Evolutionary conservation across 2,888 invertebrate species (phyloP).

Genomic region (Acanthoscelides obtectus): DNA sequence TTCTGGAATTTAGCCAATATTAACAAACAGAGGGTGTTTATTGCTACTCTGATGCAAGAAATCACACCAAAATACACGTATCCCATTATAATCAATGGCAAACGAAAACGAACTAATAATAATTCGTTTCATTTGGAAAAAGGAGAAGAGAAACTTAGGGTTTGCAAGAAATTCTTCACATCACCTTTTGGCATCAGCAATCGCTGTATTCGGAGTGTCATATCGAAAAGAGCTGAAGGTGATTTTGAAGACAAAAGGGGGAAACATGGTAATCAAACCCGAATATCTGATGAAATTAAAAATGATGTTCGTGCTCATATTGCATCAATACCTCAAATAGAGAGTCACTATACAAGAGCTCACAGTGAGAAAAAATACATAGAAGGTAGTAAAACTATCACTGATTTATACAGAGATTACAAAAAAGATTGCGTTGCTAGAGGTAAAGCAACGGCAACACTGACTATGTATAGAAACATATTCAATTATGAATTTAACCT

Average conservation of each 20-base stretch:
- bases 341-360: constrained; percentile 5
- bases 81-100: neutral
- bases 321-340: constrained; percentile 5
- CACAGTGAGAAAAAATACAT: constrained; percentile 6
- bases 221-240: neutral
- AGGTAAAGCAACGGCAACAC: constrained; percentile 6
- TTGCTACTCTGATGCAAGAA: neutral
- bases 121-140: constrained; percentile 5
- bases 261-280: neutral
- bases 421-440: constrained; percentile 5
- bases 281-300: neutral
- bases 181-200: constrained; percentile 1
- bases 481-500: too few relatives aligned
- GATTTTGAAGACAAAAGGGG: constrained; percentile 1
- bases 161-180: constrained; percentile 5
- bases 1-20: constrained; percentile 5
- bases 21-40: constrained; percentile 3
- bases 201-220: constrained; percentile 3
- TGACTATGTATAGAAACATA: constrained; percentile 10
- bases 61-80: constrained; percentile 2
- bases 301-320: constrained; percentile 3
- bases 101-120: constrained; percentile 2
- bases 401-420: constrained; percentile 9
- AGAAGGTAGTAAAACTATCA: constrained; percentile 7
- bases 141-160: neutral